Evolutionary conservation across 2,888 invertebrate genomes (phyloP), one percentile per base, ranked within the genome.

Genomic region (Cataglyphis altisquamis): DNA sequence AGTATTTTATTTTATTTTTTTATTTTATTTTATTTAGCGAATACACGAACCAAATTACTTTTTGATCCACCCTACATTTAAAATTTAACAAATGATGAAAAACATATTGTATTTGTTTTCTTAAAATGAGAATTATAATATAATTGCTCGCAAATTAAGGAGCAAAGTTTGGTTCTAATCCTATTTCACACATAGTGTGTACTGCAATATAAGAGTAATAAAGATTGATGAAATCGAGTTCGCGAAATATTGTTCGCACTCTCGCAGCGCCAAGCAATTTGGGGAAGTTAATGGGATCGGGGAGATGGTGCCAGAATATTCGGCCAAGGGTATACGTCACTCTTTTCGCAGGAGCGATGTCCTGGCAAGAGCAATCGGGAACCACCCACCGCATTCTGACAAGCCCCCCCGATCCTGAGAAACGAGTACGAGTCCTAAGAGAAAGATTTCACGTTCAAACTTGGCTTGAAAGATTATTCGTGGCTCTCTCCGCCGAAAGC

Each of bases 331-430:
- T 52, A 73, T 82, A 70, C 64, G 68, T 88, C 83, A 77, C 64
- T 82, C 41, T 67, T 74, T 70, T 21, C 57, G 57, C 57, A 78
- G 55, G 60, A 80, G 48, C 39, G 67, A 60, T 88, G 68, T 55
- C 64, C 78, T 86, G 86, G 83, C 82, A 88, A 87, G 86, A 86
- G 86, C 82, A 84, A 86, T 83, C 83, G 15, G 55, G 64, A 64
- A 68, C 29, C 29, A 48, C 72, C 72, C 67, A 25, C 39, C 39
- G 45, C 52, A 70, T 60, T 64, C 83, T 75, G 87, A 88, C 60
- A 74, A 78, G 82, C 67, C 68, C 55, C 67, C 68, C 57, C 84
- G 72, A 87, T 87, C 87, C 82, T 84, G 72, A 88, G 70, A 74
- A 81, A 85, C 80, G 83, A 75, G 72, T 39, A 25, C 52, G 21